These are phyloP conservation scores for Archivesica marissinica DNA, from an alignment of 1,140 invertebrate genomes.

Conservation along the genomic window DNA sequence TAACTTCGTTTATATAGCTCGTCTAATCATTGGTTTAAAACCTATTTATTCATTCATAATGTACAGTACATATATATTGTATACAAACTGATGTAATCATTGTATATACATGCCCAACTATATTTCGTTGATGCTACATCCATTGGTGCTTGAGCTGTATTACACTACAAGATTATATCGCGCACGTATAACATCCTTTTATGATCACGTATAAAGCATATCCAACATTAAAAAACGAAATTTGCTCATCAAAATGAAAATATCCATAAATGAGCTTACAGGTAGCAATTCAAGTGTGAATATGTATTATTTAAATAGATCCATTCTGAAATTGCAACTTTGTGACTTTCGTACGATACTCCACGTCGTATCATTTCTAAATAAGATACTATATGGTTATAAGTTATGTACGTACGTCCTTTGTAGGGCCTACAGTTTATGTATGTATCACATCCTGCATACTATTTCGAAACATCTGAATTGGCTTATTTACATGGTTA, in stretches of 20 bases:
- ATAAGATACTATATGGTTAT: too few relatives aligned
- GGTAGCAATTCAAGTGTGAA: neutral
- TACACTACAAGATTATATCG: too few relatives aligned
- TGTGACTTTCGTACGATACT: neutral
- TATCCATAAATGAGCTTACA: neutral
- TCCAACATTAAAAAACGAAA: neutral
- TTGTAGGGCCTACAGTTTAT: neutral
- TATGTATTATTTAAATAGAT: neutral
- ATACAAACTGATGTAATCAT: too few relatives aligned
- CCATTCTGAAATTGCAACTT: neutral
- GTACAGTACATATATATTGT: too few relatives aligned
- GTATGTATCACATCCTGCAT: neutral
- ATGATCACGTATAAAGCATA: neutral
- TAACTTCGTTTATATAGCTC: too few relatives aligned
- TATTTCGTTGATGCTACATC: too few relatives aligned
- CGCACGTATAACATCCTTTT: neutral
- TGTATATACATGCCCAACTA: too few relatives aligned
- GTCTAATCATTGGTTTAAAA: too few relatives aligned
- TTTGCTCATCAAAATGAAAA: constrained; percentile 4
- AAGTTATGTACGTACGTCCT: neutral
- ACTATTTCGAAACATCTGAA: constrained; percentile 1
- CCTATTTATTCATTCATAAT: too few relatives aligned
- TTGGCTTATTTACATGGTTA: neutral
- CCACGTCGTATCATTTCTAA: too few relatives aligned
- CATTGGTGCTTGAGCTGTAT: too few relatives aligned